Evolutionary conservation across 2,113 vertebrate genomes (phyloP).

Genomic region (Myrmophylax atrothorax): DNA sequence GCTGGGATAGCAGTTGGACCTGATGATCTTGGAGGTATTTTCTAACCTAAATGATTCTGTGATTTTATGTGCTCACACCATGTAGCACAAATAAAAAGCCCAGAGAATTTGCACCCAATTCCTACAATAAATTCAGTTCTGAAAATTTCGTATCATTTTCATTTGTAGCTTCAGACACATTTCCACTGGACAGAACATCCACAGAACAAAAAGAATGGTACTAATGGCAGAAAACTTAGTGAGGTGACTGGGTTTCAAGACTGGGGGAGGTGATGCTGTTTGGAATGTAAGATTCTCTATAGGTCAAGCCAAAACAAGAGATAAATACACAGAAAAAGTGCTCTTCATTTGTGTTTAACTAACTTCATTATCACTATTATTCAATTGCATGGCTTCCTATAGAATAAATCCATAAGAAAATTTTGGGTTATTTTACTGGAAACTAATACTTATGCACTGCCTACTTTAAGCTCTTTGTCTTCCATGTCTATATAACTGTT

Average conservation of each 20-base stretch:
- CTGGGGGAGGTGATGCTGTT: background rate
- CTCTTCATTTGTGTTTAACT: background rate
- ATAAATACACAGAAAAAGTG: background rate
- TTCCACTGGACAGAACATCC: background rate
- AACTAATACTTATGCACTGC: background rate
- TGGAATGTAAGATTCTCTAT: background rate
- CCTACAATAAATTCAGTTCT: background rate
- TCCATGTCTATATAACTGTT: background rate
- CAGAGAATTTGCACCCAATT: background rate
- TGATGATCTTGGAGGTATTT: background rate
- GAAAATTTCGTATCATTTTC: fast-evolving
- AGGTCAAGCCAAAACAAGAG: background rate
- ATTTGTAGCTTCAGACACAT: background rate
- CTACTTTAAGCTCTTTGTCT: background rate
- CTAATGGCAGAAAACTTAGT: background rate
- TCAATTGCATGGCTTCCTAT: background rate
- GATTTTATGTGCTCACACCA: fast-evolving
- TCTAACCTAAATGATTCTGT: fast-evolving
- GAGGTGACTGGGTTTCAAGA: background rate
- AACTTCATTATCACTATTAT: background rate
- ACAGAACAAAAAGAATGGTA: background rate
- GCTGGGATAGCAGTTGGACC: background rate
- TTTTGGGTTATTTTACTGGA: fast-evolving
- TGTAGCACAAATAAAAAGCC: background rate
- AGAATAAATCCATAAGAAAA: background rate